Percentiles rank a stretch among this genome's conserved stretches.
Conservation (phyloP, 2,113 vertebrate species). For the Onychostruthus taczanowskii region DNA sequence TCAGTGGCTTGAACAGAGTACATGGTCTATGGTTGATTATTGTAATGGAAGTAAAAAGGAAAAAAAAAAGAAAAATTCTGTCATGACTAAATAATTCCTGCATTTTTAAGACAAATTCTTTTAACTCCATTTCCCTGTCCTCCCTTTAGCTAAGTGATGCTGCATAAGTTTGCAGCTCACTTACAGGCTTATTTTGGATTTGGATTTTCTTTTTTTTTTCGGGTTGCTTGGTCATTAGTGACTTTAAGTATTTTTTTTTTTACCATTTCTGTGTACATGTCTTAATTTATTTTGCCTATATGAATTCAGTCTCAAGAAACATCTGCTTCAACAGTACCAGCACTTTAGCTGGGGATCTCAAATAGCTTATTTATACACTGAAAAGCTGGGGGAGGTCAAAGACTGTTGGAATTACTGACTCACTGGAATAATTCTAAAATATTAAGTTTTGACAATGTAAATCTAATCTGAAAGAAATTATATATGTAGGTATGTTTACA, state of each 20-base stretch:
- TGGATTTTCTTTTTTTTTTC: background rate
- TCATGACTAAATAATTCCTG: background rate
- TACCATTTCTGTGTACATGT: background rate
- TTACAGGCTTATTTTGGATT: background rate
- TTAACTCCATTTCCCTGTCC: background rate
- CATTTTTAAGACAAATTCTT: background rate
- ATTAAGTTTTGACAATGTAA: background rate
- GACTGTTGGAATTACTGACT: background rate
- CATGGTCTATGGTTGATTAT: background rate
- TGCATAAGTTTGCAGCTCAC: background rate
- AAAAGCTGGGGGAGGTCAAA: background rate
- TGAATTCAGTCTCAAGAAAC: background rate
- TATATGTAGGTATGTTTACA: background rate
- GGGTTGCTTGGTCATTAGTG: background rate
- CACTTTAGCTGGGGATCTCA: background rate
- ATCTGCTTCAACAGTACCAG: background rate
- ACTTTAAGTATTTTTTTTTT: background rate
- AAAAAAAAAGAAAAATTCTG: background rate
- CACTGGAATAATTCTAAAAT: background rate
- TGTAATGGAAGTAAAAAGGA: background rate
- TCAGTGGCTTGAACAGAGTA: background rate
- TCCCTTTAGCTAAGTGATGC: background rate
- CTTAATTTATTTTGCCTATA: background rate
- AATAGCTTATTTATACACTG: background rate
- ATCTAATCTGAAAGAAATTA: background rate